Evolutionary conservation across 2,797 vertebrate genomes (phyloP), one percentile per base, ranked within the genome.

Genomic region (Adrianichthys oophorus): DNA sequence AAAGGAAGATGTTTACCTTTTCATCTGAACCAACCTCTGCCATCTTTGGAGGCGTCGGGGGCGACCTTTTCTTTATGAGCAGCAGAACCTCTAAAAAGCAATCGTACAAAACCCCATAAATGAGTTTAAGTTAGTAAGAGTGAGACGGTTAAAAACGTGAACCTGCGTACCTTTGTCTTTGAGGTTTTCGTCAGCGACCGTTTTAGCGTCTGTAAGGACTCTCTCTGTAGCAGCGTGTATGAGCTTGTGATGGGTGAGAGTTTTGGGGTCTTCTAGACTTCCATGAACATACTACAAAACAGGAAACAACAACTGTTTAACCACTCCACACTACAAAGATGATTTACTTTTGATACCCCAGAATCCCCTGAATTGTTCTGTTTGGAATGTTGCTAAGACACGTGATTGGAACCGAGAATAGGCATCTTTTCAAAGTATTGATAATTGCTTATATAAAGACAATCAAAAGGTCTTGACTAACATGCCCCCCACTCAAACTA

Each of bases 181-280:
- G 59, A 99, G 79, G 42, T 92, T 95, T 76, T 99, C 97, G 42
- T 98, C 96, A 50, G 87, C 82, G 7, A 98, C 88, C 0, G 96
- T 96, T 86, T 94, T 98, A 46, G 92, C 89, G 76, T 98, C 97
- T 0, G 84, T 92, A 68, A 99, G 94, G 78, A 96, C 93, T 84
- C 96, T 91, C 79, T 98, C 95, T 32, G 96, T 94, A 74, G 96
- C 93, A 66, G 94, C 95, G 0, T 99, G 95, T 66, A 99, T 93
- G 54, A 98, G 82, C 83, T 98, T 98, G 62, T 98, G 97, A 67
- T 98, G 95, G 16, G 94, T 94, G 49, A 98, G 87, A 0, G 90
- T 95, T 90, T 99, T 99, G 59, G 96, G 96, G 85, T 99, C 97
- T 85, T 99, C 97, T 70, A 96, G 72, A 85, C 90, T 94, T 84